These are phyloP conservation scores for Drosophila nigrodunni DNA, from an alignment of 1,140 invertebrate genomes.

Conservation along the genomic window DNA sequence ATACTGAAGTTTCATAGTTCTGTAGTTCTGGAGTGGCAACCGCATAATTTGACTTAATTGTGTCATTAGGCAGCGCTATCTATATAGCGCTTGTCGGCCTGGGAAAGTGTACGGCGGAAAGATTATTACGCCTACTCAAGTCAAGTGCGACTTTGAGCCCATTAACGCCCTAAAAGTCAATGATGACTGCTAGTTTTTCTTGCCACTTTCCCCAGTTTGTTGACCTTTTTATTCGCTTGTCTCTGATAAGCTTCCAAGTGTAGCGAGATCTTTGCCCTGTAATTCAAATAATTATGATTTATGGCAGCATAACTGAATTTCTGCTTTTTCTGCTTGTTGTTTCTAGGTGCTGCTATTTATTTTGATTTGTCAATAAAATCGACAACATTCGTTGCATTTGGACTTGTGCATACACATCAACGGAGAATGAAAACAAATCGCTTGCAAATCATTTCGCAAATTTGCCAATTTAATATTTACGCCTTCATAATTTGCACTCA, in stretches of 20 bases:
- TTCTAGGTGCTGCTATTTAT: constrained; percentile 50
- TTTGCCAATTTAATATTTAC: constrained; percentile 56
- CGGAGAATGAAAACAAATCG: constrained; percentile 51
- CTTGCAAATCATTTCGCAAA: constrained; percentile 47
- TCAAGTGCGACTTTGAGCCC: constrained; percentile 55
- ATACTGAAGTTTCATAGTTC: not conserved
- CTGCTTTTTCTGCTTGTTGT: constrained; percentile 23
- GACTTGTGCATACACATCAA: constrained; percentile 48
- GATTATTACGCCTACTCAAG: constrained; percentile 52
- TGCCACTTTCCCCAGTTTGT: constrained; percentile 30
- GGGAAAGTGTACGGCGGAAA: constrained; percentile 38
- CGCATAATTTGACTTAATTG: constrained; percentile 78
- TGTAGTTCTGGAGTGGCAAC: constrained; percentile 55
- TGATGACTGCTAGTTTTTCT: constrained; percentile 28
- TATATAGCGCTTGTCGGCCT: constrained; percentile 12
- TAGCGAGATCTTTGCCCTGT: constrained; percentile 7
- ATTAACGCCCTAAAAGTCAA: constrained; percentile 31
- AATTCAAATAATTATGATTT: constrained; percentile 13
- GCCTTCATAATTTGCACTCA: constrained; percentile 66
- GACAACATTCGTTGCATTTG: constrained; percentile 53
- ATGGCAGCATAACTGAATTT: constrained; percentile 1
- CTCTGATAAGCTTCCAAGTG: constrained; percentile 3
- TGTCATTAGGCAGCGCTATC: constrained; percentile 69
- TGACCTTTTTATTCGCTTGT: constrained; percentile 13
- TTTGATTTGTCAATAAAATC: constrained; percentile 64